Evolutionary conservation across 2,113 vertebrate genomes (phyloP), one percentile per base, ranked within the genome.

Genomic region (Martes martes): DNA sequence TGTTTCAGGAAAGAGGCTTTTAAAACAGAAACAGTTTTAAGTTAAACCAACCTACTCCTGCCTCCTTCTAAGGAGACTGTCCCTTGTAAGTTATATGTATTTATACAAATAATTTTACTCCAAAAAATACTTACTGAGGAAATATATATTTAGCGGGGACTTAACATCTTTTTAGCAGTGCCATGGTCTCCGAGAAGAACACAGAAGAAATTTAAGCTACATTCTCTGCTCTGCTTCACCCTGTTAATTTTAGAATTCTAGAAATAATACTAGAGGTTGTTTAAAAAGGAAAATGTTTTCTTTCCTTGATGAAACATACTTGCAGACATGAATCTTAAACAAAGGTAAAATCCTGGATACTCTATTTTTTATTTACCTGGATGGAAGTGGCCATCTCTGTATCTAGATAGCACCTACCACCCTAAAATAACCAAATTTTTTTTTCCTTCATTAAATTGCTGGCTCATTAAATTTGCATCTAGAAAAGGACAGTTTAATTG

Each of bases 1-100:
- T n/a, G 65, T 95, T 90, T 97, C 63, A 91, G 50, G 71, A 89
- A 97, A 95, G 47, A 81, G 31, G 28, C 28, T 95, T 98, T 94
- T 24, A 59, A 94, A 95, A 91, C 21, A 92, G 52, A 93, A 67
- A 33, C 61, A 28, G 39, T 45, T 61, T 74, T 86, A 86, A 95
- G 7, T 47, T 74, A 84, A 96, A 61, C 8, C 33, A 83, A 94
- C 73, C 21, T 24, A 89, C 10, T 11, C 2, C 1, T 45, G 21
- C 7, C 15, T n/a, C 28, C 1, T 67, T 65, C 78, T 95, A 59
- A 82, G 26, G 39, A 19, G 7, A 15, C 31, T 50, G 57, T 31
- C 50, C 28, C 76, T 93, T 89, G 69, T 36, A 89, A 85, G 91
- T 73, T 79, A 93, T 24, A 79, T 5, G 7, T 33, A 61, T 74